Conservation (phyloP, 2,797 vertebrate genomes). For the Lophotriccus pileatus region DNA sequence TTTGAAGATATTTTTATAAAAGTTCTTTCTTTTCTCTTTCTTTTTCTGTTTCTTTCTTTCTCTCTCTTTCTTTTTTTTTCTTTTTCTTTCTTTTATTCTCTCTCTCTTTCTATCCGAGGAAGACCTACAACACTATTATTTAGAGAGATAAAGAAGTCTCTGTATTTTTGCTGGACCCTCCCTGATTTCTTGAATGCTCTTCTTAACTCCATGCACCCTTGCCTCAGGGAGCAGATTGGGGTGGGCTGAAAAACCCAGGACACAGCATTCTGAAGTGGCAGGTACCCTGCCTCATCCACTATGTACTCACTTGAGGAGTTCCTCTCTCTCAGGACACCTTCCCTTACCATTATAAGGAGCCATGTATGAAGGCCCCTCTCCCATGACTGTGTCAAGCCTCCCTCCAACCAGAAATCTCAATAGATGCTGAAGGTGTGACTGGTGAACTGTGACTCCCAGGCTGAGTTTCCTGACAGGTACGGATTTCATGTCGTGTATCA, state of each 20-base stretch:
- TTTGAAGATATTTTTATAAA: background rate
- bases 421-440: background rate
- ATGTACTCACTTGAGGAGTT: accelerated
- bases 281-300: background rate
- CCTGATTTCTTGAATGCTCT: background rate
- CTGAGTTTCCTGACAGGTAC: background rate
- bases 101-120: too few relatives aligned
- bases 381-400: background rate
- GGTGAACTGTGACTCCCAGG: background rate
- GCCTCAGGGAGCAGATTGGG: background rate
- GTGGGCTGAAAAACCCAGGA: background rate
- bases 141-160: background rate
- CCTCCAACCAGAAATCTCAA: background rate
- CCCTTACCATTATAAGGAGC: background rate
- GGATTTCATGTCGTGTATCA: background rate
- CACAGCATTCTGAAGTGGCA: background rate
- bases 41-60: too few relatives aligned
- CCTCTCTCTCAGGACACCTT: background rate
- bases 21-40: too few relatives aligned
- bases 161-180: background rate
- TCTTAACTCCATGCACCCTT: background rate
- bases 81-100: too few relatives aligned
- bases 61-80: accelerated
- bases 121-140: background rate
- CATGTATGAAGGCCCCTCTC: background rate